A percentile compares a stretch with the other conserved stretches of the same genome.
phyloP scores from a whole-genome alignment of 2,797 vertebrate genomes.

The Pangasius mekongensis region DNA sequence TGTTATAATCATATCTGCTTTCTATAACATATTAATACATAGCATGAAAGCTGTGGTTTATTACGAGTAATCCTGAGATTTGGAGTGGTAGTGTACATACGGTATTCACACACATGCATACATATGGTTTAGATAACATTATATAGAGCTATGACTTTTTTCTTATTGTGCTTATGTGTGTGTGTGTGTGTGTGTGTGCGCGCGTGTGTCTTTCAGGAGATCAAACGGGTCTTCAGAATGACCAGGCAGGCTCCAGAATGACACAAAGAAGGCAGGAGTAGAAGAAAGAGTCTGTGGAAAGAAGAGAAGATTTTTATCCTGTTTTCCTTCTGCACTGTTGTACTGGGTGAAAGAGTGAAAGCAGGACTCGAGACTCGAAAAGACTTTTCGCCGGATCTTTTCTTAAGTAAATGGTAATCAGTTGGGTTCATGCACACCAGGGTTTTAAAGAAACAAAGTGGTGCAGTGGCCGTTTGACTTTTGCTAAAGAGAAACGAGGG shows the following conservation, averaged over 20 bases:
- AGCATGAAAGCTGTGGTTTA: neutral
- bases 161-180: conserved; percentile 2
- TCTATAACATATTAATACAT: neutral
- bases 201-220: conserved; percentile 26
- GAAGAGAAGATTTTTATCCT: conserved; percentile 54
- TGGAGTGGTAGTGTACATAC: neutral
- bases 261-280: conserved; percentile 34
- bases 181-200: conserved; percentile 37
- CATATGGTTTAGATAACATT: conserved; percentile 25
- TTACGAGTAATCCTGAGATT: neutral
- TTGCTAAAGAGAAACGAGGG: neutral
- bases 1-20: neutral
- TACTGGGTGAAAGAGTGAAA: conserved; percentile 18
- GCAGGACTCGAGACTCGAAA: neutral
- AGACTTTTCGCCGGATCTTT: neutral
- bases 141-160: neutral
- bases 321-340: conserved; percentile 32
- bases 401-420: conserved; percentile 14
- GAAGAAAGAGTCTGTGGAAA: conserved; percentile 49
- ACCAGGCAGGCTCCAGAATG: conserved; percentile 48
- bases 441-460: conserved; percentile 8
- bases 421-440: neutral
- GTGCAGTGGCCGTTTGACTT: neutral
- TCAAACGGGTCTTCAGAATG: conserved; percentile 62
- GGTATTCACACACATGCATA: neutral